A percentile compares a stretch with the other conserved stretches of the same genome.
Evolutionary conservation across 2,113 vertebrate genomes (phyloP).

Genomic region (Danionella cerebrum): DNA sequence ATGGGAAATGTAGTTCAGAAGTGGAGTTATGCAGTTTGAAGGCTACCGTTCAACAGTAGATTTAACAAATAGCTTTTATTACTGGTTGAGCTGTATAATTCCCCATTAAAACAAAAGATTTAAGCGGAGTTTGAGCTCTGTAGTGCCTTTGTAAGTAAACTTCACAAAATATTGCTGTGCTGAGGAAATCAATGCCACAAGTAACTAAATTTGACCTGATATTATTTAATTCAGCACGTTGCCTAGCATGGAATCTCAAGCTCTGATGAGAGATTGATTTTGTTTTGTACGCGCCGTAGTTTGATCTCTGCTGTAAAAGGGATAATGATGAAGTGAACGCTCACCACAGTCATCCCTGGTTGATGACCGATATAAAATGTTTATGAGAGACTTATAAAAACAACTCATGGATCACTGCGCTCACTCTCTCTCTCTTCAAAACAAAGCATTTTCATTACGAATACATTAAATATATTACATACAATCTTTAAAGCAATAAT

Average conservation of each 20-base stretch:
- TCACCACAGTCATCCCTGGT: not conserved
- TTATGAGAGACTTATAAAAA: conserved; percentile 2
- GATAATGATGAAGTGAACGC: not conserved
- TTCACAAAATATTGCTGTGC: not conserved
- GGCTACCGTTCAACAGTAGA: too few species aligned
- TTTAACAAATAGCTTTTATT: too few species aligned
- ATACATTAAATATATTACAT: not conserved
- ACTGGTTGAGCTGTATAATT: not conserved
- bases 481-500: too few species aligned
- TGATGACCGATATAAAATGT: not conserved
- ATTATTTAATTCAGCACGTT: too few species aligned
- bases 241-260: not conserved
- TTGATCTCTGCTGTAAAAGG: not conserved
- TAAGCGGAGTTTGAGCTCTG: not conserved
- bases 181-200: conserved; percentile 1
- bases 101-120: not conserved
- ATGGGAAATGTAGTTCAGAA: too few species aligned
- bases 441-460: not conserved
- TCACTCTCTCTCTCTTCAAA: not conserved
- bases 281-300: not conserved
- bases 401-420: not conserved
- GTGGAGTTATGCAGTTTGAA: too few species aligned
- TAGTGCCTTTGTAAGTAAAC: conserved; percentile 1
- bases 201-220: not conserved
- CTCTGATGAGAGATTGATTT: conserved; percentile 15